Percentiles rank a stretch among this genome's conserved stretches.
These are phyloP conservation scores for Brachionus koreanus DNA, from an alignment of 1,140 invertebrate species.

Conservation along the genomic window DNA sequence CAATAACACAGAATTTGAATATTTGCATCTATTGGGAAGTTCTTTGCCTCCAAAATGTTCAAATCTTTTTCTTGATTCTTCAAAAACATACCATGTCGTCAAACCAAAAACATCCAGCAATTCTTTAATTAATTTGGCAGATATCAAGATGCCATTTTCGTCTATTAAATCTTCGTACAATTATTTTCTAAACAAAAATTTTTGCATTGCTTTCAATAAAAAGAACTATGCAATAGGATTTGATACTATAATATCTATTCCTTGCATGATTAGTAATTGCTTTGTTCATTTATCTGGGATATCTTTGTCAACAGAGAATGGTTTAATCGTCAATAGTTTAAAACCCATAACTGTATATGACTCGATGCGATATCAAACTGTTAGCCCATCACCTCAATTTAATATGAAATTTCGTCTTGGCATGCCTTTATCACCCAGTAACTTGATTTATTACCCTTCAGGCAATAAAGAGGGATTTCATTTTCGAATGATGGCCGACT, in stretches of 20 bases:
- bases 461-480: not conserved
- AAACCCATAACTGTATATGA: not conserved
- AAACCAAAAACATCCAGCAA: not conserved
- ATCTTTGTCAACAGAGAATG: not conserved
- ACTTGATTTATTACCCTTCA: not conserved
- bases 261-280: not conserved
- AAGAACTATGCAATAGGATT: not conserved
- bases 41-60: not conserved
- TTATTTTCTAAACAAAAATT: not conserved
- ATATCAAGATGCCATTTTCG: not conserved
- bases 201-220: not conserved
- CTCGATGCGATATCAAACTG: not conserved
- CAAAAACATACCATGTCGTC: not conserved
- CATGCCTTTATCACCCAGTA: not conserved
- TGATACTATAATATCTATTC: not conserved
- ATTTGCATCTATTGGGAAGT: not conserved
- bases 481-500: not conserved
- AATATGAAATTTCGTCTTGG: not conserved
- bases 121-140: not conserved
- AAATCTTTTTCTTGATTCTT: not conserved
- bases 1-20: not conserved
- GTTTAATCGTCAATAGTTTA: not conserved
- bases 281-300: not conserved
- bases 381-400: not conserved
- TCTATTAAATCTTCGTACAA: not conserved